Evolutionary conservation across 2,113 vertebrate species (phyloP).

Genomic region (Ondatra zibethicus): DNA sequence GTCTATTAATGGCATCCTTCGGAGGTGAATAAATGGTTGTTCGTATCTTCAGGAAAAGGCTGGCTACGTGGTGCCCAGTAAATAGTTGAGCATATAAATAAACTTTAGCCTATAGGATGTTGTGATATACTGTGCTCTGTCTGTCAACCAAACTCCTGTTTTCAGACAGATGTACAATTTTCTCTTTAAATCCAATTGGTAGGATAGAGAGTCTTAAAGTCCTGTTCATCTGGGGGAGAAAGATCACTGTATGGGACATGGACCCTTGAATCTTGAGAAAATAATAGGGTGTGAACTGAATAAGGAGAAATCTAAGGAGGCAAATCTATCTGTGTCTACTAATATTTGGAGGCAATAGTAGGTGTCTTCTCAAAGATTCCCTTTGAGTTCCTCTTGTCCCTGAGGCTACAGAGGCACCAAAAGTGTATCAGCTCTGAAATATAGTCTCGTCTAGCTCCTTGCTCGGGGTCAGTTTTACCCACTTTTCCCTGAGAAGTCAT

Average conservation of each 20-base stretch:
- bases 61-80: too few species aligned
- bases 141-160: neutral
- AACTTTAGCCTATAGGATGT: neutral
- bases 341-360: neutral
- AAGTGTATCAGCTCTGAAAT: neutral
- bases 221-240: neutral
- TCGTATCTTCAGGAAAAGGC: neutral
- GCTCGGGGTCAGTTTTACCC: neutral
- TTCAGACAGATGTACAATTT: neutral
- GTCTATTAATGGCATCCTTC: neutral
- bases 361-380: neutral
- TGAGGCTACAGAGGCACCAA: neutral
- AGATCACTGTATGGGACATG: too few species aligned
- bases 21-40: neutral
- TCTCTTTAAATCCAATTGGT: neutral
- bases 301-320: neutral
- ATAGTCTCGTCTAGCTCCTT: neutral
- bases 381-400: neutral
- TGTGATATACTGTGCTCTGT: neutral
- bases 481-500: neutral
- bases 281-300: neutral
- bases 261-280: neutral
- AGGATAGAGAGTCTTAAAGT: neutral
- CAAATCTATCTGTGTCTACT: rapidly evolving
- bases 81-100: neutral